A percentile compares a stretch with the other conserved stretches of the same genome.
Conservation (phyloP, 2,797 vertebrate genomes). For the Enteromius mattozi region DNA sequence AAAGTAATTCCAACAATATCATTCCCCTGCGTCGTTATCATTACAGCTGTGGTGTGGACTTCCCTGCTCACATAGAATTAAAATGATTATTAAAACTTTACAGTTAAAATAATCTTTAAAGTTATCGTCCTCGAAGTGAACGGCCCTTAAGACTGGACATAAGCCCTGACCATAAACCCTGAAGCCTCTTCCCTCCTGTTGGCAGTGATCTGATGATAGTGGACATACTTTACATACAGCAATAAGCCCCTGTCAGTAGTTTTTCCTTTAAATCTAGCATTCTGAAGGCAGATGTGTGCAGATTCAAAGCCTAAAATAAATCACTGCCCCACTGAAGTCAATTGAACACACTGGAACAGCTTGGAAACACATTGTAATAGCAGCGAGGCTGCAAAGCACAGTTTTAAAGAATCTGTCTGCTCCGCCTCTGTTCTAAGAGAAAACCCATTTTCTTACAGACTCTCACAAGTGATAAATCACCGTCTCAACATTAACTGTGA, state of each 20-base stretch:
- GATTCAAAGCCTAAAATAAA: conserved; percentile 34
- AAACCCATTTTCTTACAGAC: conserved; percentile 69
- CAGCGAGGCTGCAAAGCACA: conserved; percentile 65
- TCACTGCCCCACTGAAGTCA: conserved; percentile 46
- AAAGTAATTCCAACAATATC: not conserved
- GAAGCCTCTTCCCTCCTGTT: not conserved
- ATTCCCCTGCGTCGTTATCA: not conserved
- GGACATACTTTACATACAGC: not conserved
- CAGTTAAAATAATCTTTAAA: not conserved
- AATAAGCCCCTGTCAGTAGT: conserved; percentile 30
- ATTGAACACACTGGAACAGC: conserved; percentile 68
- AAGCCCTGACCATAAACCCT: not conserved
- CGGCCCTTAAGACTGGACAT: not conserved
- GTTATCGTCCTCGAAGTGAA: not conserved
- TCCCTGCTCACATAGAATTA: not conserved
- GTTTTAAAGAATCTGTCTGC: conserved; percentile 73
- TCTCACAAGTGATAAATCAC: conserved; percentile 64
- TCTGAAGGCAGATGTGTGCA: conserved; percentile 22
- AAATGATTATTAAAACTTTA: not conserved
- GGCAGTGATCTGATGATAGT: conserved; percentile 15
- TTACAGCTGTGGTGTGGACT: not conserved
- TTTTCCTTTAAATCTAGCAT: conserved; percentile 17
- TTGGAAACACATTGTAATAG: conserved; percentile 63
- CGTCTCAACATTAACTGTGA: conserved; percentile 46
- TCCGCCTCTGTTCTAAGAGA: conserved; percentile 64